Conservation (phyloP, 2,797 vertebrate genomes). For the Rousettus madagascariensis region DNA sequence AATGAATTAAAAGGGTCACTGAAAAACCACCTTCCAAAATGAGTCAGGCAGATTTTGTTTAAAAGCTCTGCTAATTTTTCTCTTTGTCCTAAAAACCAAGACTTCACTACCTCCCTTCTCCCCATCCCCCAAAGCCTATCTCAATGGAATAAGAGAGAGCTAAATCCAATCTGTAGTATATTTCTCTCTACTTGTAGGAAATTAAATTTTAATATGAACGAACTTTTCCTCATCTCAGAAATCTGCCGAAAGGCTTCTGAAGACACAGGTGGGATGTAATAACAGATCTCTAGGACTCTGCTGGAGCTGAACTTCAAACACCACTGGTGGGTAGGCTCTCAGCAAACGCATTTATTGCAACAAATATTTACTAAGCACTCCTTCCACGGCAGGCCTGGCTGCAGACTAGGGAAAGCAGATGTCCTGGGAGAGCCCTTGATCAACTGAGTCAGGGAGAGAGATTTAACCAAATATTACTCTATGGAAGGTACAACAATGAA, state of each 20-base stretch:
- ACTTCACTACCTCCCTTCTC: background rate
- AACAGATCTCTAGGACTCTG: background rate
- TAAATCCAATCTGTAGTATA: background rate
- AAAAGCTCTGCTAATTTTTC: background rate
- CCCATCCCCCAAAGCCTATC: background rate
- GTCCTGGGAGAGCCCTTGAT: background rate
- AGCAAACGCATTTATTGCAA: background rate
- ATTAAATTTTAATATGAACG: background rate
- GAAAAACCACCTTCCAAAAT: slow-evolving; percentile 18
- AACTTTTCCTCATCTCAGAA: background rate
- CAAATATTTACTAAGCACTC: background rate
- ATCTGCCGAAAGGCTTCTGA: slow-evolving; percentile 3
- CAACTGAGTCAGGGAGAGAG: background rate
- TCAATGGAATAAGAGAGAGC: background rate
- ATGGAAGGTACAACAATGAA: background rate
- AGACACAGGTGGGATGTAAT: background rate
- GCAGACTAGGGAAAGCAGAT: background rate
- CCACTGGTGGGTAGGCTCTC: background rate
- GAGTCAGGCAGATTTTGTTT: background rate
- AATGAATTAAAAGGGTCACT: background rate
- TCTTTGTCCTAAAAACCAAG: background rate
- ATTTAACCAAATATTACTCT: background rate
- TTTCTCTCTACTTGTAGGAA: background rate
- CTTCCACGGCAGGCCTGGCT: background rate
- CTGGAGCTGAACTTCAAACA: background rate